Conservation (phyloP, 2,797 vertebrate genomes). For the Rhincodon typus region DNA sequence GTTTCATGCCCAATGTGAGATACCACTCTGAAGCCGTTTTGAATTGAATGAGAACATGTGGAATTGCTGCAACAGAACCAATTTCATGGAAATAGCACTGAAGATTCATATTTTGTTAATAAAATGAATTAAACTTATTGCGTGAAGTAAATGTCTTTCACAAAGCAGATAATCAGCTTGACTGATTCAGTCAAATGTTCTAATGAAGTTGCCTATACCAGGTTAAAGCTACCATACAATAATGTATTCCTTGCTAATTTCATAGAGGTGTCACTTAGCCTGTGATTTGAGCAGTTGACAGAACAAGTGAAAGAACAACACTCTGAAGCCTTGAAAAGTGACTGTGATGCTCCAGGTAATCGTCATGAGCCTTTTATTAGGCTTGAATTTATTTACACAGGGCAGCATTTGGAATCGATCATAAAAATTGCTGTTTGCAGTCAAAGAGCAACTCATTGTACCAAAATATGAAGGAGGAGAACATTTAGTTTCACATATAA, state of each 20-base stretch:
- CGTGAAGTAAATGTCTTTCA: neutral
- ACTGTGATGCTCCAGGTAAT: neutral
- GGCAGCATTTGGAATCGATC: neutral
- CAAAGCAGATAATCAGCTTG: neutral
- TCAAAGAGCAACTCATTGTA: neutral
- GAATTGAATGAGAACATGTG: neutral
- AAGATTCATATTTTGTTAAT: neutral
- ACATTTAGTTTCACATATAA: too few species aligned
- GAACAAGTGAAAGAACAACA: neutral
- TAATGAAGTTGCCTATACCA: neutral
- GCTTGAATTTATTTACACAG: neutral
- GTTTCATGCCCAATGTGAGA: neutral
- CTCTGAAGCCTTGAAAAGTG: neutral
- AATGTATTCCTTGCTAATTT: neutral
- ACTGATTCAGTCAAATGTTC: neutral
- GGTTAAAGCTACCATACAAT: neutral
- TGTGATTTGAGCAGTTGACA: neutral
- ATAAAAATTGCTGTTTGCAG: neutral
- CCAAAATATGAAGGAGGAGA: neutral
- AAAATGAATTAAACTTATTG: neutral
- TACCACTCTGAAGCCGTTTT: neutral
- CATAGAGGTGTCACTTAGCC: neutral
- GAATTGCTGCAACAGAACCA: neutral
- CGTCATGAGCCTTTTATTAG: neutral
- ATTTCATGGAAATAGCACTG: neutral